A percentile compares a stretch with the other conserved stretches of the same genome.
phyloP scores from a whole-genome alignment of 1,140 invertebrate species.

The Bradysia coprophila region DNA sequence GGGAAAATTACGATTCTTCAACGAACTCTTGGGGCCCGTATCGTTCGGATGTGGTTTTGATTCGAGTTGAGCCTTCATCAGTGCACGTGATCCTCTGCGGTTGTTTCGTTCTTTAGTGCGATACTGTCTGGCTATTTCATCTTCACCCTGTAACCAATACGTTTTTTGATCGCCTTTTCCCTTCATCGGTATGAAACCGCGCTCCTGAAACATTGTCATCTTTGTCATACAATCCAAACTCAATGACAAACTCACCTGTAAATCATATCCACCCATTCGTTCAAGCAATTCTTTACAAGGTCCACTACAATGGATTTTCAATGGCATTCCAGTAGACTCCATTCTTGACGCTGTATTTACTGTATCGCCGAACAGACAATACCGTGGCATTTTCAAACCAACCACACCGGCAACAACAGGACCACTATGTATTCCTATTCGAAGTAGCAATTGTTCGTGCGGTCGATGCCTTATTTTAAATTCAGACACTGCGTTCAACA shows the following conservation, averaged over 20 bases:
- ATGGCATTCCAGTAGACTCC: slow-evolving; percentile 78
- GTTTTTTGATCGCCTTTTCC: slow-evolving; percentile 71
- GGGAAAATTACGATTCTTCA: slow-evolving; percentile 28
- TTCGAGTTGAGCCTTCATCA: slow-evolving; percentile 11
- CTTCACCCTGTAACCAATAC: slow-evolving; percentile 72
- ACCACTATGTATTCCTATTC: slow-evolving; percentile 88
- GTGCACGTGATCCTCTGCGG: slow-evolving; percentile 18
- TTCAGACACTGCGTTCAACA: slow-evolving; percentile 61
- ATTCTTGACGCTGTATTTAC: slow-evolving; percentile 87
- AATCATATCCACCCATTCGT: slow-evolving; percentile 56
- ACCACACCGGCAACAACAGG: slow-evolving; percentile 51
- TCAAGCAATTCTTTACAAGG: slow-evolving; percentile 54
- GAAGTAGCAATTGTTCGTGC: slow-evolving; percentile 59
- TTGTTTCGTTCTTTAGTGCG: slow-evolving; percentile 31
- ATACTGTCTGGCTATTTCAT: slow-evolving; percentile 29
- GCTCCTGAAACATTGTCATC: slow-evolving; percentile 39
- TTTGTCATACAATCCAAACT: neutral
- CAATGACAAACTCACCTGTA: slow-evolving; percentile 6
- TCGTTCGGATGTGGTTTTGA: slow-evolving; percentile 9
- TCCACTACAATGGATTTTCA: slow-evolving; percentile 71
- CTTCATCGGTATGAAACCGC: slow-evolving; percentile 69
- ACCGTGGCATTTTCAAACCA: slow-evolving; percentile 88
- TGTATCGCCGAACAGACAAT: slow-evolving; percentile 87
- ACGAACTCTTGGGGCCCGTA: slow-evolving; percentile 34
- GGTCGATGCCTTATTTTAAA: slow-evolving; percentile 80